phyloP scores from a whole-genome alignment of 2,888 invertebrate species.

The Eledona agricola region DNA sequence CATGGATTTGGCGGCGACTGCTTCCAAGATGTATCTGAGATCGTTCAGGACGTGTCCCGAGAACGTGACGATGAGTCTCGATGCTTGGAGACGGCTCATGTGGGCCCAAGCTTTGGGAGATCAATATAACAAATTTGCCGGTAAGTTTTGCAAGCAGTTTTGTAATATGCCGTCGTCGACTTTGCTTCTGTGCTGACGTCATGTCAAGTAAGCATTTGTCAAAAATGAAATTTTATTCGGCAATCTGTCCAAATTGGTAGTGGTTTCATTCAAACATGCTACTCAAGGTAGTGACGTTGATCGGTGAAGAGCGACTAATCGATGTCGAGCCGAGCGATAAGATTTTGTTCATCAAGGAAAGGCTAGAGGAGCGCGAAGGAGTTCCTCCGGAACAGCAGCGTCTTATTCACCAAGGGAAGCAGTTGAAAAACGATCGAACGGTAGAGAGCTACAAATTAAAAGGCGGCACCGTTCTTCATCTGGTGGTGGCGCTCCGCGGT shows the following conservation, averaged over 20 bases:
- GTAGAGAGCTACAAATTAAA: slow-evolving; percentile 57
- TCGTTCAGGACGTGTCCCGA: slow-evolving; percentile 84
- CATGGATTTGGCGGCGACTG: slow-evolving; percentile 70
- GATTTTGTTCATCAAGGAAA: slow-evolving; percentile 56
- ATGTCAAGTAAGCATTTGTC: neutral
- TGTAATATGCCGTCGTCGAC: too few relatives aligned
- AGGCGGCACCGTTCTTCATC: slow-evolving; percentile 56
- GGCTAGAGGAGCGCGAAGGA: slow-evolving; percentile 59
- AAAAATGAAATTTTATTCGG: slow-evolving; percentile 4
- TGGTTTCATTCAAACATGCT: slow-evolving; percentile 3
- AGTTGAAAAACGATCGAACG: slow-evolving; percentile 58
- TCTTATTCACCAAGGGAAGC: slow-evolving; percentile 58
- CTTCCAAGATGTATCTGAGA: slow-evolving; percentile 75
- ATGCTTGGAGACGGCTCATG: slow-evolving; percentile 79
- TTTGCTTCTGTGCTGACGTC: slow-evolving; percentile 1
- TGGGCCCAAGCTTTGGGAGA: slow-evolving; percentile 83
- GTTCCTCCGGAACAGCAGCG: slow-evolving; percentile 60
- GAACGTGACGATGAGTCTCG: slow-evolving; percentile 75
- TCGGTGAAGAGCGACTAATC: slow-evolving; percentile 57
- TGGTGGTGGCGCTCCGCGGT: slow-evolving; percentile 59
- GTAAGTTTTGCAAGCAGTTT: slow-evolving; percentile 53
- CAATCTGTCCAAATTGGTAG: neutral
- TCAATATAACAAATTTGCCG: slow-evolving; percentile 75
- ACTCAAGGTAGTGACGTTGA: slow-evolving; percentile 58
- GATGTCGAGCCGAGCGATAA: slow-evolving; percentile 58